Evolutionary conservation across 2,888 invertebrate species (phyloP), one percentile per base, ranked within the genome.

Genomic region (Nemurella pictetii): DNA sequence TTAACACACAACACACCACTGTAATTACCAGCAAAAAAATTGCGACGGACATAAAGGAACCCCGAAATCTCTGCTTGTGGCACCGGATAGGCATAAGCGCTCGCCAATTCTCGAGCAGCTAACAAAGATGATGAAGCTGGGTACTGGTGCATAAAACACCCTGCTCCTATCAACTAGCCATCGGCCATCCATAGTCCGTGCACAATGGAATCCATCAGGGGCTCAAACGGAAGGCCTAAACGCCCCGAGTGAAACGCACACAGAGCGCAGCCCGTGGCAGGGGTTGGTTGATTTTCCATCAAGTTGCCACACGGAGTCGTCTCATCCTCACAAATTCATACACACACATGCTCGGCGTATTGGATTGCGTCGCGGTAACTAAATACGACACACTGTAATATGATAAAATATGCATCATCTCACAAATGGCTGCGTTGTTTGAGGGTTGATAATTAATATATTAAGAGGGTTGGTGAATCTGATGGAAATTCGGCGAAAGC

Each of bases 401-500:
- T 78, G 30, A 78, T 78, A 78, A 78, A 78, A 78, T 78, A 78
- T 78, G 30, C 78, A 78, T 27, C 30, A 30, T 78, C 78, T 78
- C 78, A 30, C 78, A 78, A 78, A 27, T 78, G 78, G 78, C 55
- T 75, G 75, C 29, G 29, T 75, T 75, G 75, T 75, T 28, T 75
- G 75, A 75, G 15, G 75, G 26, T 25, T 75, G 29, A 75, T 75
- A 28, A 75, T 75, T 75, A 75, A 55, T 55, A 55, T 55, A 55
- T 55, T 55, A 55, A 55, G 55, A 55, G 55, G 55, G 55, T 55
- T 55, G 9, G 15, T 20, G 55, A 55, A 55, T 55, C 55, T 55
- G 55, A 55, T 55, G 55, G 55, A 55, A 55, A 55, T 55, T 55
- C 20, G 55, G 55, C 20, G 55, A 55, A 55, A 55, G 55, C 55